Base-by-base conservation (phyloP, 2,113 vertebrate species). In the Monarcha castaneiventris region DNA sequence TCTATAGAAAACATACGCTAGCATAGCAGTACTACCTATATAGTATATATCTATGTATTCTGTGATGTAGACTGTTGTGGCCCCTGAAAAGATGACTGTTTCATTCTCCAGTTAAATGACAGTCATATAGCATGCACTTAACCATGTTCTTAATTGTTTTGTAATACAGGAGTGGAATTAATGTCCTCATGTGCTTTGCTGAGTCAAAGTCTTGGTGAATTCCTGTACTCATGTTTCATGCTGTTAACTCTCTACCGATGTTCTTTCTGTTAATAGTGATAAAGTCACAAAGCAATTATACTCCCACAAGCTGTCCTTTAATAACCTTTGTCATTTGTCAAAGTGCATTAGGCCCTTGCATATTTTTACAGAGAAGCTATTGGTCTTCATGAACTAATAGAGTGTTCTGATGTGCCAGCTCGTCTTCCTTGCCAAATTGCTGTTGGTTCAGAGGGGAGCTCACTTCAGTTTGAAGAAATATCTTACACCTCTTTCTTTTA, bases 241-340 rank as follows among this genome's bases (percentile, higher is more conserved):
- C 71, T 69, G 55, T 91, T 95, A 85, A 73, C 74, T 85, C 41
- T 61, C 62, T 62, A 16, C 59, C 0, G 0, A 30, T 88, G 71
- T 91, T 94, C 87, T 79, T 94, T 89, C 74, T 90, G 71, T 87
- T 95, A 91, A 79, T 63, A 85, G 82, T 13, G 72, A 88, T 94
- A 79, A 90, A 96, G 82, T 96, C 89, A 76, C 58, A 93, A 89
- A 96, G 91, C 88, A 94, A 96, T 96, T 95, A 91, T 58, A 85
- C 81, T 96, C 74, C 71, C 62, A 84, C 76, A 66, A 72, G 68
- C 61, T 97, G 94, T 95, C 93, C 87, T 94, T 90, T 94, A 91
- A 80, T 93, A 95, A 90, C 89, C 87, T 94, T 88, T 91, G 82
- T 91, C 78, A 93, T 96, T 95, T 96, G 82, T 94, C 85, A 86